Percentiles rank a stretch among this genome's conserved stretches.
These are phyloP conservation scores for Takifugu rubripes DNA, from an alignment of 2,797 vertebrate genomes.

Conservation along the genomic window DNA sequence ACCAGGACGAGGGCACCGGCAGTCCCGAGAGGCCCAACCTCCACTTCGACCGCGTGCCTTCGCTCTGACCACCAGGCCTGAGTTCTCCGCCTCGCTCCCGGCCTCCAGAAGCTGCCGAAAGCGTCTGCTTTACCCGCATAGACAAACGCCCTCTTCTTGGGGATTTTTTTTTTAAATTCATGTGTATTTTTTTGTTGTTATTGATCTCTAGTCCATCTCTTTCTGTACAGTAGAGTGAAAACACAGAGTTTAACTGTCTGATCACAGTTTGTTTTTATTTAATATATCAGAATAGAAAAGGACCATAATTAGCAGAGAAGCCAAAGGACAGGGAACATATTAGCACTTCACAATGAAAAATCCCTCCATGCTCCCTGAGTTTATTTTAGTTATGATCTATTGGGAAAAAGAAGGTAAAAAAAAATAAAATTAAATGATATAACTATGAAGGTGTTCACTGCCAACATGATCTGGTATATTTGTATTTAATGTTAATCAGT, in stretches of 20 bases:
- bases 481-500: constrained; percentile 66
- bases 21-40: constrained; percentile 83
- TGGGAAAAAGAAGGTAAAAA: constrained; percentile 21
- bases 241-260: constrained; percentile 51
- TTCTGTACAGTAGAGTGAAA: constrained; percentile 61
- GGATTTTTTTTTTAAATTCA: constrained; percentile 19
- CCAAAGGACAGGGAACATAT: constrained; percentile 73
- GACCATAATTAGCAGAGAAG: constrained; percentile 62
- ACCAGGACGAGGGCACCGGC: constrained; percentile 77
- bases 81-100: constrained; percentile 28
- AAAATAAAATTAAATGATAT: constrained; percentile 34
- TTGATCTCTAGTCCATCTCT: constrained; percentile 46
- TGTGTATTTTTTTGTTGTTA: not conserved
- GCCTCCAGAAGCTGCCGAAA: constrained; percentile 40
- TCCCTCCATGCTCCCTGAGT: constrained; percentile 52
- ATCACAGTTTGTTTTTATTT: constrained; percentile 48
- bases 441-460: constrained; percentile 63
- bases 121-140: constrained; percentile 55
- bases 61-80: constrained; percentile 67
- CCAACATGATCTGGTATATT: constrained; percentile 68
- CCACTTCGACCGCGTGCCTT: constrained; percentile 74
- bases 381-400: constrained; percentile 61
- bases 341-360: constrained; percentile 63
- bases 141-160: constrained; percentile 61
- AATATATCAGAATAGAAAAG: constrained; percentile 45